A percentile compares a stretch with the other conserved stretches of the same genome.
Conservation (phyloP, 2,113 vertebrate genomes). For the Alexandromys fortis region DNA sequence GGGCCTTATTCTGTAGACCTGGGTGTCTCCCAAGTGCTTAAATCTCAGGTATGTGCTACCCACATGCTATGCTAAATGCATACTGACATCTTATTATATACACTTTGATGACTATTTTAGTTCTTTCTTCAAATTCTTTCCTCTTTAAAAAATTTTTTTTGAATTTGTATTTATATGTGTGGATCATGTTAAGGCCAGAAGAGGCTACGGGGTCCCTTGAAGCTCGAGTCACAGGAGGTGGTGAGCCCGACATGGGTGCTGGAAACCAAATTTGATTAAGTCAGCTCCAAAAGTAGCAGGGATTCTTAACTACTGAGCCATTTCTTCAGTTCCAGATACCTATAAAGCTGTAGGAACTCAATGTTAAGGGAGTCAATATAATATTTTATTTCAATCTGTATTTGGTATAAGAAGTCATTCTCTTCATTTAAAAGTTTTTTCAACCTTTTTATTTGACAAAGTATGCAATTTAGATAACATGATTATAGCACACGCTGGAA, state of each 20-base stretch:
- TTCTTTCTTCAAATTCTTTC: conserved; percentile 10
- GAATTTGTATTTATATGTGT: neutral
- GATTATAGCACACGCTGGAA: neutral
- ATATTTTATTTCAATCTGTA: conserved; percentile 15
- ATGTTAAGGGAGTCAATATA: neutral
- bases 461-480: conserved; percentile 4
- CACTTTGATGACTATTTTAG: neutral
- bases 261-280: neutral
- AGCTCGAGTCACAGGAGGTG: neutral
- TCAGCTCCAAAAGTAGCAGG: too few species aligned
- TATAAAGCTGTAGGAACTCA: conserved; percentile 40
- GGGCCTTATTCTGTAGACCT: neutral
- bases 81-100: neutral
- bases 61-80: neutral
- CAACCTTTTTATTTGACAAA: neutral
- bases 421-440: conserved; percentile 54
- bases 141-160: neutral
- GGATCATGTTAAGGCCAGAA: neutral
- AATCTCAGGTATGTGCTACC: neutral
- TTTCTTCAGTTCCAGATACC: neutral
- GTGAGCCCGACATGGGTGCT: neutral
- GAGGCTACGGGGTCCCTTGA: neutral
- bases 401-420: neutral
- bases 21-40: neutral
- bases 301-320: neutral